Base-by-base conservation (phyloP, 2,113 vertebrate genomes). In the Nanorana parkeri region DNA sequence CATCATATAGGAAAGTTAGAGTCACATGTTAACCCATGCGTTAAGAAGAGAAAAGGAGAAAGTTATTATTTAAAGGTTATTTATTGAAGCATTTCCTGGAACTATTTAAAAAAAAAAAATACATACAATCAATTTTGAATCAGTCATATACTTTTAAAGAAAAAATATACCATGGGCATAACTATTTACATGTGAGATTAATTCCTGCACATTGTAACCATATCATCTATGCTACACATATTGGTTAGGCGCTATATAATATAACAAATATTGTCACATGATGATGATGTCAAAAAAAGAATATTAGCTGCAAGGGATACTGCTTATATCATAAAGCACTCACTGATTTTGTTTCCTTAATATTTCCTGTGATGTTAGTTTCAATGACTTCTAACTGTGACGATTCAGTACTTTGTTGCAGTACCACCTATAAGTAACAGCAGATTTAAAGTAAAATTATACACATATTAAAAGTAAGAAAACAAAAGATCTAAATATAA, bases 11-110 rank as follows among this genome's bases (percentile, higher is more conserved):
- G 47, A 78, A 56, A 66, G 41, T 78, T 66, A 26, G 21, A 77
- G 75, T 77, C 64, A 63, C 63, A 61, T 69, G 17, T 56, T 36
- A 61, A 80, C 65, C 23, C 26, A 26, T 65, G 20, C 10, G 20
- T 76, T 76, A 8, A 28, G 61, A 51, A 26, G 60, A 52, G 20
- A 21, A 26, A n/a, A 65, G 20, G 16, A 26, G n/a, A 77, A 26
- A 77, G 63, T 77, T 77, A 65, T 54, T 23, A 65, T 65, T 23
- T 52, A 24, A 77, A 77, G 36, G 58, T 58, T 23, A 51, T 28
- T 36, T 75, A 60, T 21, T 26, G 26, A 26, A 77, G 5, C 23
- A 29, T 78, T 78, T 78, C 63, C 76, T 55, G 76, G 41, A 78
- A 78, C 24, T 54, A 7, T 13, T 13, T 32, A 4, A 41, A 19